Base-by-base conservation (phyloP, 1,140 invertebrate genomes). In the Monomorium pharaonis region DNA sequence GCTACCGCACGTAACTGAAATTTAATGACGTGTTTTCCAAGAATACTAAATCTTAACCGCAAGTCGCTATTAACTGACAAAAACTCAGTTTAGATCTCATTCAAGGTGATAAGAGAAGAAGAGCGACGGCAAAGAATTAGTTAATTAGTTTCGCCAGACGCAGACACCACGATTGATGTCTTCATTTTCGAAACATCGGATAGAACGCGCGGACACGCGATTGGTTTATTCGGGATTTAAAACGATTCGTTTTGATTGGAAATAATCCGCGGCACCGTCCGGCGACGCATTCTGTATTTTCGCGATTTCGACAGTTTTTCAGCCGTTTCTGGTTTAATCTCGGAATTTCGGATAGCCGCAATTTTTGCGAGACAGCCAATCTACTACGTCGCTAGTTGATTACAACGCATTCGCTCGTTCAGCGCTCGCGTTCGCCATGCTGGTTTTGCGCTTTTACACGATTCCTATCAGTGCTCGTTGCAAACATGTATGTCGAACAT, bases 61-160 rank as follows among this genome's bases (percentile, higher is more conserved):
- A 16, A 54, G 51, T 75, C 58, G 58, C 47, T 49, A 67, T 83
- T 91, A 92, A 91, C 90, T 92, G 77, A 90, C 86, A 93, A 92
- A 91, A 93, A 92, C 77, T 88, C 86, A 86, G 75, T 91, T 91
- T 88, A 86, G 92, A 89, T 69, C 88, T 91, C 91, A 92, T 92
- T 92, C 90, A 86, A 85, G 86, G 84, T 72, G 30, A 44, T 42
- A 65, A 67, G 18, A 9, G 42, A 21, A 12, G 62, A 30, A 12
- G 62, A 30, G 44, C 49, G 24, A 75, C 51, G 72, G 62, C 62
- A 81, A 84, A 86, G 92, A 93, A 94, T 92, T 93, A 90, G 84
- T 92, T 93, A 93, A 93, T 93, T 92, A 92, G 90, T 91, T 92
- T 93, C 89, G 84, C 74, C 70, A 63, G 86, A 72, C 37, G 37